Percentiles rank a stretch among this genome's conserved stretches.
Conservation (phyloP, 2,888 invertebrate genomes). For the Nemapogon koenigi region DNA sequence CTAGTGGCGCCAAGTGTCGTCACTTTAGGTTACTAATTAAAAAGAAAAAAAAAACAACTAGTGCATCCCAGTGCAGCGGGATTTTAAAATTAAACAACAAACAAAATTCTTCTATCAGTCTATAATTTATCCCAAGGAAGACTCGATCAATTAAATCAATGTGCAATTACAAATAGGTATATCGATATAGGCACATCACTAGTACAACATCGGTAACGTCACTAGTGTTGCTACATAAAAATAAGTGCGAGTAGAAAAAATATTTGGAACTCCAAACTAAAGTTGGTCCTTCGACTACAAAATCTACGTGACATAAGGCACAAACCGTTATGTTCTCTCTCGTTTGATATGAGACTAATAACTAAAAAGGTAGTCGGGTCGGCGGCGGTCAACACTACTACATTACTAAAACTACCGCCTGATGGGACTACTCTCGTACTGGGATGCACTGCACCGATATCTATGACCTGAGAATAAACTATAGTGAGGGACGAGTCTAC, state of each 20-base stretch:
- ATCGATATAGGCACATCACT: constrained; percentile 1
- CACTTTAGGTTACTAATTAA: not conserved
- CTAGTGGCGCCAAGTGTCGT: constrained; percentile 1
- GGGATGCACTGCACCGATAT: too few species aligned
- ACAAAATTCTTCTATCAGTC: constrained; percentile 1
- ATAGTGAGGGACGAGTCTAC: too few species aligned
- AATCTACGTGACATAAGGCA: constrained; percentile 5
- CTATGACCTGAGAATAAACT: too few species aligned
- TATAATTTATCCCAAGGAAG: constrained; percentile 2
- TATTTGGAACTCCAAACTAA: too few species aligned
- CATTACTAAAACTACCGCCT: too few species aligned
- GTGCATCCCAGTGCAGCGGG: constrained; percentile 9
- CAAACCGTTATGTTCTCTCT: constrained; percentile 5
- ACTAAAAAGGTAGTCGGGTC: too few species aligned
- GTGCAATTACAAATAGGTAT: not conserved
- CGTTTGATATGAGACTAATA: constrained; percentile 6
- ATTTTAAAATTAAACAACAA: not conserved
- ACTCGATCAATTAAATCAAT: not conserved
- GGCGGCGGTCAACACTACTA: too few species aligned
- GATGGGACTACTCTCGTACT: too few species aligned
- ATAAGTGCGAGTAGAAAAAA: too few species aligned
- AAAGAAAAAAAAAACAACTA: too few species aligned
- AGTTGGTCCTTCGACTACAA: constrained; percentile 8
- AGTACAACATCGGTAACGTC: not conserved
- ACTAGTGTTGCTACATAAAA: too few species aligned